phyloP scores from a whole-genome alignment of 1,140 invertebrate genomes.

The Drosophila tsacasi region DNA sequence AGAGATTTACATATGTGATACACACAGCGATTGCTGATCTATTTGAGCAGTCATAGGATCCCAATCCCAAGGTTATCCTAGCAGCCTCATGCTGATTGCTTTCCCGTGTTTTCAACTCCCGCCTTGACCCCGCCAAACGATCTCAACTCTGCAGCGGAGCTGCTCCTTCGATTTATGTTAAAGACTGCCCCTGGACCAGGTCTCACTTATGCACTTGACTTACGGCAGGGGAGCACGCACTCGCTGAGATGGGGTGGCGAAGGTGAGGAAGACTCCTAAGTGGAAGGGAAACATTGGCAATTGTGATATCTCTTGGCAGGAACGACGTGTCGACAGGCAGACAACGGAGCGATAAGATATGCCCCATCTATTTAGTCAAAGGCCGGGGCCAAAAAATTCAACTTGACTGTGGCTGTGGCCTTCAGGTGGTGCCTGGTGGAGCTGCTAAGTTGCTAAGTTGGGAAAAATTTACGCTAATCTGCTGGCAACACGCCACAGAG shows the following conservation, averaged over 20 bases:
- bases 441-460: slow-evolving; percentile 39
- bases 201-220: slow-evolving; percentile 47
- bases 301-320: slow-evolving; percentile 69
- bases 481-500: slow-evolving; percentile 70
- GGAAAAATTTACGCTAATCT: slow-evolving; percentile 72
- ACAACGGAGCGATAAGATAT: slow-evolving; percentile 74
- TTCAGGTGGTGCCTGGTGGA: slow-evolving; percentile 34
- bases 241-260: neutral
- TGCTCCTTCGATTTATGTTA: slow-evolving; percentile 48
- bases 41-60: slow-evolving; percentile 30
- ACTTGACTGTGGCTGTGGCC: slow-evolving; percentile 38
- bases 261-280: neutral
- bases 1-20: slow-evolving; percentile 33
- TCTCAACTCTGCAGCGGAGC: slow-evolving; percentile 29
- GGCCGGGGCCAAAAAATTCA: slow-evolving; percentile 34
- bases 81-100: slow-evolving; percentile 10
- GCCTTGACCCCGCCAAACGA: slow-evolving; percentile 12
- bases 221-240: slow-evolving; percentile 70
- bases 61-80: slow-evolving; percentile 27
- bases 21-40: slow-evolving; percentile 30
- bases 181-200: slow-evolving; percentile 39
- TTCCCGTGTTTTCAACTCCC: slow-evolving; percentile 25
- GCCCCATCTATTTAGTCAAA: slow-evolving; percentile 75
- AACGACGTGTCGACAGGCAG: slow-evolving; percentile 78
- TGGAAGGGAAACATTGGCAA: slow-evolving; percentile 47